A percentile compares a stretch with the other conserved stretches of the same genome.
These are phyloP conservation scores for Cricetomys ansorgei DNA, from an alignment of 2,113 vertebrate species.

Conservation along the genomic window DNA sequence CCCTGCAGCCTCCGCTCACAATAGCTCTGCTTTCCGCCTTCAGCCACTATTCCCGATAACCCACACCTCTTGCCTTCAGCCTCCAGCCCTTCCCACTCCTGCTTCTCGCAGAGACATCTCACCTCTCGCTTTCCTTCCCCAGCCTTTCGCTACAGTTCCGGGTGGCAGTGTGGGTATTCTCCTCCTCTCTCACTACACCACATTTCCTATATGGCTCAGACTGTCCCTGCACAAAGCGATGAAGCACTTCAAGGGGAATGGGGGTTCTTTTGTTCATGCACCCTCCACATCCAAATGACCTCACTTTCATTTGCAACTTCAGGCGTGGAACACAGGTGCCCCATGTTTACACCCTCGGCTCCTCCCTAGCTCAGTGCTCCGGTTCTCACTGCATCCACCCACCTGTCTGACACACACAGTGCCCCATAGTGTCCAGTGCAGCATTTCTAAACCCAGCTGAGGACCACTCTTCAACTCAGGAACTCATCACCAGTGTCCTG, in stretches of 20 bases:
- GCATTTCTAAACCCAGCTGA: not conserved
- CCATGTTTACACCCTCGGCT: accelerated
- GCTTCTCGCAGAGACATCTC: accelerated
- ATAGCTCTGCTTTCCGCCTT: not conserved
- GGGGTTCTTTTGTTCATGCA: not conserved
- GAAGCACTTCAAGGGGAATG: not conserved
- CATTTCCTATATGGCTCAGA: not conserved
- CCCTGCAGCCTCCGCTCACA: not conserved
- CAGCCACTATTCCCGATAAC: not conserved
- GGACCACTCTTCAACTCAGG: not conserved
- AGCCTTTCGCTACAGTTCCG: not conserved
- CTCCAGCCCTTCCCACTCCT: accelerated
- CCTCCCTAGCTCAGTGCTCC: no score
- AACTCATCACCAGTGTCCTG: accelerated
- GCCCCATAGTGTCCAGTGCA: accelerated
- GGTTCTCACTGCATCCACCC: accelerated
- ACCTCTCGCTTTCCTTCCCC: no score
- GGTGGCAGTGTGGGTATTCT: accelerated
- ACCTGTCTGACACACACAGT: accelerated
- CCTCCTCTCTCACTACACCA: no score
- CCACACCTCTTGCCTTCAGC: not conserved
- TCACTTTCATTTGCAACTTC: accelerated
- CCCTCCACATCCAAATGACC: accelerated
- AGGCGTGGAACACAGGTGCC: accelerated
- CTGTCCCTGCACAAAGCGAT: accelerated